These are phyloP conservation scores for Bos taurus DNA, from an alignment of 2,113 vertebrate genomes.

Conservation along the genomic window ARS-UCD2.0 NC_037357.1:26720001-26720500, in stretches of 20 bases:
- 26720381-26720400: not conserved
- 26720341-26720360: not conserved
- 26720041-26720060: not conserved
- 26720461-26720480: not conserved
- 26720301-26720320: not conserved
- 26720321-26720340: not conserved
- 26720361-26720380: not conserved
- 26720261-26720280: not conserved
- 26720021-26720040: not conserved
- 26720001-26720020: not conserved
- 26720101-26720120: not conserved
- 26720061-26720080: not conserved
- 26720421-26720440: not conserved
- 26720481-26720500: not conserved
- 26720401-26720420: not conserved
- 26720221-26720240: not conserved
- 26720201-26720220: not conserved
- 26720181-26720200: not conserved
- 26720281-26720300: not conserved
- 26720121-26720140: not conserved
- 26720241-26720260: not conserved
- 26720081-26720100: not conserved
- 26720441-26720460: not conserved
- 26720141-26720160: not conserved
- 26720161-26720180: not conserved